These are phyloP conservation scores for Deilephila elpenor DNA, from an alignment of 2,888 invertebrate species.

Conservation along the genomic window DNA sequence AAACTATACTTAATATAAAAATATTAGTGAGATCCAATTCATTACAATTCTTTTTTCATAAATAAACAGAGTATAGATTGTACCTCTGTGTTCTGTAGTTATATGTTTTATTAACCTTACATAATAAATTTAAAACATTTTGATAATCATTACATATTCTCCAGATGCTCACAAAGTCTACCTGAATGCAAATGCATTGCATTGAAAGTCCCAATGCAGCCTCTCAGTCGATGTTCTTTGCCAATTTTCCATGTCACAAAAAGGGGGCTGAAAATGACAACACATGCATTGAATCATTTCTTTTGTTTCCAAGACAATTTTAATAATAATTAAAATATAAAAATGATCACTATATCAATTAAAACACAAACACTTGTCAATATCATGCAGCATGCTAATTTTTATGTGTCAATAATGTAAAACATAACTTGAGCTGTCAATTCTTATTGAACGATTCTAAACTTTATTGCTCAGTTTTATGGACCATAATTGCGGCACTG, in stretches of 20 bases:
- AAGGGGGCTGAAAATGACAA: conserved; percentile 90
- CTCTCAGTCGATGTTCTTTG: conserved; percentile 96
- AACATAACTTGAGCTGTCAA: conserved; percentile 13
- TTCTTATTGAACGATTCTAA: background rate
- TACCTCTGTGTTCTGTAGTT: background rate
- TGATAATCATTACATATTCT: conserved; percentile 20
- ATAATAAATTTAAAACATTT: conserved; percentile 8
- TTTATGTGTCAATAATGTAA: conserved; percentile 13
- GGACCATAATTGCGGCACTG: conserved; percentile 8
- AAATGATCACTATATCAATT: background rate
- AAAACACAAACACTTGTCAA: conserved; percentile 1
- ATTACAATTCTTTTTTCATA: too few relatives aligned
- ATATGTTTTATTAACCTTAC: background rate
- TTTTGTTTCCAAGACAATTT: background rate
- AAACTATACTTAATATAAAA: too few relatives aligned
- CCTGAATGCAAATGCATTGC: conserved; percentile 97
- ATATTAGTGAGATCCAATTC: too few relatives aligned
- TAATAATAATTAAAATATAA: background rate
- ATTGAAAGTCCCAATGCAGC: conserved; percentile 99
- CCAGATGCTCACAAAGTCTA: conserved; percentile 40
- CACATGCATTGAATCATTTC: conserved; percentile 13
- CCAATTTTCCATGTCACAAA: conserved; percentile 99
- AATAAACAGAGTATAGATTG: background rate
- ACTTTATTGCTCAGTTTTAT: background rate
- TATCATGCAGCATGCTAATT: conserved; percentile 9